Percentiles rank a stretch among this genome's conserved stretches.
Evolutionary conservation across 2,888 invertebrate species (phyloP).

Genomic region (Leptothorax acervorum): DNA sequence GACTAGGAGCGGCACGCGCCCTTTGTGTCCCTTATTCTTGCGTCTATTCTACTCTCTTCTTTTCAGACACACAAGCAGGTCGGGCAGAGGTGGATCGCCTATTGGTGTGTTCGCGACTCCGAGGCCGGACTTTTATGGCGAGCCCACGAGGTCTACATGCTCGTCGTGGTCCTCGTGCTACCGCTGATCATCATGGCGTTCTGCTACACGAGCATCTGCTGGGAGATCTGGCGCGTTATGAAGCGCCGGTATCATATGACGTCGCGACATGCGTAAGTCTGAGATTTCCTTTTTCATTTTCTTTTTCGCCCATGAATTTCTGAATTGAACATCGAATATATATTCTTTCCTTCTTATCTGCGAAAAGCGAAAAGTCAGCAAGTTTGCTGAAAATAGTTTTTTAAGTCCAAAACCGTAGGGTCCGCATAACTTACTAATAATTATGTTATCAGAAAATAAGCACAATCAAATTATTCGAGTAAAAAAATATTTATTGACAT

Average conservation of each 20-base stretch:
- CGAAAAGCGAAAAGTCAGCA: background rate
- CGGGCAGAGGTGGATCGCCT: slow-evolving; percentile 84
- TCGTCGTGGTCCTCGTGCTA: slow-evolving; percentile 88
- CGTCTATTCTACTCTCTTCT: background rate
- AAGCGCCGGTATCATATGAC: slow-evolving; percentile 88
- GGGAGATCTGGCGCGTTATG: slow-evolving; percentile 89
- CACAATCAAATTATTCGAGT: background rate
- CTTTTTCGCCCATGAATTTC: background rate
- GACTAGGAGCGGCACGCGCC: background rate
- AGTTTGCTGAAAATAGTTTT: background rate
- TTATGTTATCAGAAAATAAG: background rate
- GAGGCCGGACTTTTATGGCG: slow-evolving; percentile 86
- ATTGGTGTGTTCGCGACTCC: slow-evolving; percentile 88
- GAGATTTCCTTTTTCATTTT: slow-evolving; percentile 1
- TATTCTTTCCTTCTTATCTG: background rate
- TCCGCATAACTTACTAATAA: background rate
- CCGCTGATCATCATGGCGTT: slow-evolving; percentile 89
- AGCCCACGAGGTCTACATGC: slow-evolving; percentile 89
- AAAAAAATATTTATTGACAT: background rate
- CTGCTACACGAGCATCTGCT: slow-evolving; percentile 89
- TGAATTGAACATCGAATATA: background rate
- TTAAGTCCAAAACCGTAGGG: background rate
- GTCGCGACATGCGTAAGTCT: slow-evolving; percentile 86
- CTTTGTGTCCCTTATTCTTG: background rate
- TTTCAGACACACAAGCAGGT: slow-evolving; percentile 85